These are phyloP conservation scores for Telenomus remus DNA, from an alignment of 1,140 invertebrate species.

Conservation along the genomic window DNA sequence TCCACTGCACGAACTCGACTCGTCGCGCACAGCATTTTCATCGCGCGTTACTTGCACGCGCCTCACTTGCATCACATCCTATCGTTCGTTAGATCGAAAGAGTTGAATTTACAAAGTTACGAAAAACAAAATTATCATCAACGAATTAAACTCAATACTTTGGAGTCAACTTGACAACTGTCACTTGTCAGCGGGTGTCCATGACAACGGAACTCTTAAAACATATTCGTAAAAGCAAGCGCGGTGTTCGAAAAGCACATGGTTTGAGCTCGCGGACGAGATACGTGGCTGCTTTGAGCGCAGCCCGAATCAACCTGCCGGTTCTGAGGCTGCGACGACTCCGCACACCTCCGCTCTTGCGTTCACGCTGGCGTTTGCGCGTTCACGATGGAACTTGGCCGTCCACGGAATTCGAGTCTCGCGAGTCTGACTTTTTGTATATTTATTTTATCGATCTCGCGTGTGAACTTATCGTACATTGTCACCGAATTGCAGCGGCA, in stretches of 20 bases:
- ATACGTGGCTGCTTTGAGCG: slow-evolving; percentile 49
- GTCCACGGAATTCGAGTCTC: slow-evolving; percentile 38
- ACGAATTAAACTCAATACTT: no score
- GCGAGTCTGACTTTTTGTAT: slow-evolving; percentile 34
- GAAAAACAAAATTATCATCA: no score
- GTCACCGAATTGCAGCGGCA: slow-evolving; percentile 13
- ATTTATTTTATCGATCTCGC: slow-evolving; percentile 56
- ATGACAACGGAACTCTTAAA: background rate
- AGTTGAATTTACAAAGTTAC: no score
- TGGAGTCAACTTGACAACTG: no score
- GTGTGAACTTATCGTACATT: slow-evolving; percentile 51
- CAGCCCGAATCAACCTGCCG: slow-evolving; percentile 64
- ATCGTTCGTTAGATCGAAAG: background rate
- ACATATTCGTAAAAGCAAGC: background rate
- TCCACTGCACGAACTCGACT: slow-evolving; percentile 27
- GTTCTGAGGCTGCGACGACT: slow-evolving; percentile 49
- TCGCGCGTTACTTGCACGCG: slow-evolving; percentile 17
- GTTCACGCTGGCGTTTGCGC: slow-evolving; percentile 53
- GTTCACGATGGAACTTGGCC: slow-evolving; percentile 4
- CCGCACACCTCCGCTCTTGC: slow-evolving; percentile 30
- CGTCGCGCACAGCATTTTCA: slow-evolving; percentile 31
- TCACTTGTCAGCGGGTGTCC: background rate
- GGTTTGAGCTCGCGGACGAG: slow-evolving; percentile 24
- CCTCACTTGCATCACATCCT: slow-evolving; percentile 27
- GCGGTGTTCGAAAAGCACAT: slow-evolving; percentile 51